These are phyloP conservation scores for Drosophila diplacantha DNA, from an alignment of 2,888 invertebrate species.

Conservation along the genomic window DNA sequence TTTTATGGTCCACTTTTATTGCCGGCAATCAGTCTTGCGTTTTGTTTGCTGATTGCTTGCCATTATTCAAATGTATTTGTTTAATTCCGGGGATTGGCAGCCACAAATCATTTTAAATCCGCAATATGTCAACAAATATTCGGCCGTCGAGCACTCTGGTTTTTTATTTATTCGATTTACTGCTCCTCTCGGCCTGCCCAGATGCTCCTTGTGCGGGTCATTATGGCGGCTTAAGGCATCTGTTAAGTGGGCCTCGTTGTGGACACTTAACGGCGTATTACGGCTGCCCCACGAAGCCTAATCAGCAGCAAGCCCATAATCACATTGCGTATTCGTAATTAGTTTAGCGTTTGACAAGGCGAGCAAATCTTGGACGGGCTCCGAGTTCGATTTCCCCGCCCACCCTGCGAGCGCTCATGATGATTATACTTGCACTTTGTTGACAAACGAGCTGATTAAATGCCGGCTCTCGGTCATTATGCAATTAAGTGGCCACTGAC, in stretches of 20 bases:
- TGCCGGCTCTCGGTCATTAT: conserved; percentile 64
- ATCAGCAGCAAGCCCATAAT: conserved; percentile 61
- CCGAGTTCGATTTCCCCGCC: background rate
- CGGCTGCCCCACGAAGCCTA: conserved; percentile 27
- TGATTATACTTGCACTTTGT: conserved; percentile 64
- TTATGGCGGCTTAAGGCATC: conserved; percentile 56
- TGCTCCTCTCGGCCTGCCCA: conserved; percentile 1
- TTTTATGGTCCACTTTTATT: conserved; percentile 75
- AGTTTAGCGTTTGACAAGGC: conserved; percentile 50
- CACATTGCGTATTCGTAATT: conserved; percentile 65
- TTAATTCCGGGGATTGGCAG: conserved; percentile 65
- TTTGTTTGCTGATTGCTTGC: conserved; percentile 69
- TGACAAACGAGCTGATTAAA: conserved; percentile 71
- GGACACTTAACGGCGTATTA: conserved; percentile 24
- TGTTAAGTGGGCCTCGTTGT: conserved; percentile 22
- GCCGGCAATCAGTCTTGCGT: conserved; percentile 72
- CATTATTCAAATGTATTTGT: conserved; percentile 73
- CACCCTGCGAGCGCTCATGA: background rate
- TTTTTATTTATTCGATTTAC: conserved; percentile 12
- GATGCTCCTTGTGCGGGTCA: conserved; percentile 47
- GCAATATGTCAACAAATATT: conserved; percentile 72
- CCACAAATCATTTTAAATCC: conserved; percentile 73
- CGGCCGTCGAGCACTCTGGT: conserved; percentile 35
- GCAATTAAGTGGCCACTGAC: conserved; percentile 61
- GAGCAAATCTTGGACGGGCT: conserved; percentile 1